Conservation (phyloP, 2,113 vertebrate species). For the Archocentrus centrarchus region DNA sequence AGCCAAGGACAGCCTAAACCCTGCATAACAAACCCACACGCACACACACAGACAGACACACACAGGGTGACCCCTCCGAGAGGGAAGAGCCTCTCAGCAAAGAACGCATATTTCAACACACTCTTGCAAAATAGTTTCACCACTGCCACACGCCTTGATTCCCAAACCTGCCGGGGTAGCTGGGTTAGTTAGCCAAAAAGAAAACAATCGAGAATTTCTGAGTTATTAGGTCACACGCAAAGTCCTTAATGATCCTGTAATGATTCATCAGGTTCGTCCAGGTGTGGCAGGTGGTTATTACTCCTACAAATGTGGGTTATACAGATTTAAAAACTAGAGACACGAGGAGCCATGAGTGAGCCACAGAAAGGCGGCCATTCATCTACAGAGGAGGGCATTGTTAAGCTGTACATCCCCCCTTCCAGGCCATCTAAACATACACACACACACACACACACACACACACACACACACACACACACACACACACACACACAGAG, state of each 20-base stretch:
- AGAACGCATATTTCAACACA: constrained; percentile 63
- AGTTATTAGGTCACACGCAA: not conserved
- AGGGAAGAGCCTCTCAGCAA: not conserved
- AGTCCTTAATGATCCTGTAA: not conserved
- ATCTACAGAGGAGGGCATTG: constrained; percentile 57
- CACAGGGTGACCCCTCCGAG: not conserved
- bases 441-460: constrained; percentile 24
- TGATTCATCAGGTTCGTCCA: not conserved
- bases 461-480: not conserved
- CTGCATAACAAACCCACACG: not conserved
- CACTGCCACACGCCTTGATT: constrained; percentile 40
- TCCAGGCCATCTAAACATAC: not conserved
- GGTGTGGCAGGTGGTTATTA: not conserved
- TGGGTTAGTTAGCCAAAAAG: constrained; percentile 22
- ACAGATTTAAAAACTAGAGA: not conserved
- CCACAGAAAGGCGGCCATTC: constrained; percentile 48
- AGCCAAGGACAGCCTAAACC: not conserved
- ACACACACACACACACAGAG: not conserved
- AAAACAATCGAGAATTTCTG: not conserved
- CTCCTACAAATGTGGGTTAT: rapidly evolving
- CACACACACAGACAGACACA: not conserved
- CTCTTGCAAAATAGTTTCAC: constrained; percentile 70
- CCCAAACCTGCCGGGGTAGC: constrained; percentile 50
- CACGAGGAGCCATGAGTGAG: constrained; percentile 35
- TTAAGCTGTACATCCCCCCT: constrained; percentile 48